Conservation (phyloP, 2,797 vertebrate genomes). For the Sebastes variabilis region DNA sequence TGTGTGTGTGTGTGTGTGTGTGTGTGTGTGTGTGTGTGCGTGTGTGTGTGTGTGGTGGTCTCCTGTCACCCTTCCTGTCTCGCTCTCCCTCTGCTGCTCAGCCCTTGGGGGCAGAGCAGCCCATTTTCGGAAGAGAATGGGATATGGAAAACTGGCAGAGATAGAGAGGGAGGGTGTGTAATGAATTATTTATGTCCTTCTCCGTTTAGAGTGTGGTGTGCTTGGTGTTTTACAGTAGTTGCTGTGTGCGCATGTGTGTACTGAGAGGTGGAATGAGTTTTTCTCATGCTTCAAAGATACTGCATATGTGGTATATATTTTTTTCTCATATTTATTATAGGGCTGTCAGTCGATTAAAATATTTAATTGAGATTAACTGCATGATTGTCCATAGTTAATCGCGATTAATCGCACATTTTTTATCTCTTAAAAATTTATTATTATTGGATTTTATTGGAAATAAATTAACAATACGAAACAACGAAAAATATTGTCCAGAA, state of each 20-base stretch:
- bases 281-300: background rate
- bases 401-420: no score
- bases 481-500: no score
- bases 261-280: background rate
- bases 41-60: constrained; percentile 19
- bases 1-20: constrained; percentile 2
- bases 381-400: no score
- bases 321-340: background rate
- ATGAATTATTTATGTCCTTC: constrained; percentile 61
- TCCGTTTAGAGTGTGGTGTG: constrained; percentile 11
- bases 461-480: no score
- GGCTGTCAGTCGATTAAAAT: no score
- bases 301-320: background rate
- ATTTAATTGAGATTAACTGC: no score
- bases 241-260: background rate
- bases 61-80: constrained; percentile 51
- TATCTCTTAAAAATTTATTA: no score
- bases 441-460: no score
- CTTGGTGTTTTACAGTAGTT: background rate
- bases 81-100: background rate
- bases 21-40: background rate
- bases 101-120: constrained; percentile 28
- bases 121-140: constrained; percentile 59
- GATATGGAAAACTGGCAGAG: constrained; percentile 36
- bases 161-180: constrained; percentile 36